Evolutionary conservation across 2,888 invertebrate species (phyloP).

Genomic region (Phalangium opilio): DNA sequence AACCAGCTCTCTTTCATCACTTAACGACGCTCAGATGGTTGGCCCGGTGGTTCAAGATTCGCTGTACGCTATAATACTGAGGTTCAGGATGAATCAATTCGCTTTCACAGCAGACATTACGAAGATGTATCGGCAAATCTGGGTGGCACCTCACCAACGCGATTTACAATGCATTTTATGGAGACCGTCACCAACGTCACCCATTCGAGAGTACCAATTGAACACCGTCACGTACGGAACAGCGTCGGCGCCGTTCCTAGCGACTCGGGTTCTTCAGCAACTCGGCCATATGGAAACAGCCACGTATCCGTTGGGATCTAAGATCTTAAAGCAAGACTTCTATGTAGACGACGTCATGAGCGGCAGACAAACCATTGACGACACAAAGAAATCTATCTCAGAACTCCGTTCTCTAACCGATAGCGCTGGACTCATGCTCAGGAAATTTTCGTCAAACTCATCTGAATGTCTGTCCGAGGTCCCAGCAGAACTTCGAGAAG

Average conservation of each 20-base stretch:
- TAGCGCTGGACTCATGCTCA: neutral
- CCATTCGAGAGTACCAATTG: neutral
- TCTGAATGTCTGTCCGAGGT: neutral
- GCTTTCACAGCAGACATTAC: slow-evolving; percentile 18
- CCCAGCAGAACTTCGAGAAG: neutral
- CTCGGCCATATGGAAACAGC: no score
- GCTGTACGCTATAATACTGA: slow-evolving; percentile 24
- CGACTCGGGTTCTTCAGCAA: neutral
- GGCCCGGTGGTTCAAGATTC: no score
- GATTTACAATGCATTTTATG: slow-evolving; percentile 2
- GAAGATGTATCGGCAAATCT: slow-evolving; percentile 5
- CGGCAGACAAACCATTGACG: no score
- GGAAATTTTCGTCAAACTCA: neutral
- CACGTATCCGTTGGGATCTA: no score
- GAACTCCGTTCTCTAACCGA: neutral
- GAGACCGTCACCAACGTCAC: neutral
- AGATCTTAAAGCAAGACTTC: no score
- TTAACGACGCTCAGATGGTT: no score
- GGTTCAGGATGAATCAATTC: slow-evolving; percentile 23
- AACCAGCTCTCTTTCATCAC: no score
- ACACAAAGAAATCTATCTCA: neutral
- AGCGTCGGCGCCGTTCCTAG: neutral
- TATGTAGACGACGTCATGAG: no score
- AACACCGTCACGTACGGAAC: slow-evolving; percentile 3
- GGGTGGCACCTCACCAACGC: neutral